Evolutionary conservation across 1,140 invertebrate genomes (phyloP).

Genomic region (Drosophila paulistorum): DNA sequence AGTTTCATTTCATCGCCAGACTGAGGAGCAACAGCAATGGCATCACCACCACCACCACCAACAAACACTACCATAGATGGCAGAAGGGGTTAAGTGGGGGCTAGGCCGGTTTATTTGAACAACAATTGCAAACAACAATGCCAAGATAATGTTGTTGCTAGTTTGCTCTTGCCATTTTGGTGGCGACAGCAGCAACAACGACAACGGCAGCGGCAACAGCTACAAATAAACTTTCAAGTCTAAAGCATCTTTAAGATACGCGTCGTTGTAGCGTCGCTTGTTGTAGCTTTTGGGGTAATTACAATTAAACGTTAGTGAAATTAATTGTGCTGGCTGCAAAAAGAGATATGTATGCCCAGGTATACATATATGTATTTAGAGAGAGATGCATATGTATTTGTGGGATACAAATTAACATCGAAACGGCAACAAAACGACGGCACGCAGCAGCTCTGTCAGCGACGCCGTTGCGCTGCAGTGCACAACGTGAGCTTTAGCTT

Average conservation of each 20-base stretch:
- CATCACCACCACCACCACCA: constrained; percentile 4
- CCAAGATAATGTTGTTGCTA: constrained; percentile 58
- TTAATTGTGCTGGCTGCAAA: constrained; percentile 54
- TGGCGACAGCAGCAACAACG: constrained; percentile 33
- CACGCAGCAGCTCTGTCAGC: constrained; percentile 41
- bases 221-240: constrained; percentile 73
- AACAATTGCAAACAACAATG: constrained; percentile 66
- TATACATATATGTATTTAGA: background rate
- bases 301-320: constrained; percentile 77
- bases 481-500: constrained; percentile 49
- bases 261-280: constrained; percentile 25
- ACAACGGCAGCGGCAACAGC: constrained; percentile 8
- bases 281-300: constrained; percentile 61
- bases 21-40: constrained; percentile 35
- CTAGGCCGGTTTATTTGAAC: constrained; percentile 75
- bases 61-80: constrained; percentile 16
- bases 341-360: background rate
- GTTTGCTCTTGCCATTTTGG: constrained; percentile 38
- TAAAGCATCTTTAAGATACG: constrained; percentile 71
- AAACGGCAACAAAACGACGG: constrained; percentile 64
- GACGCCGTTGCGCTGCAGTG: constrained; percentile 57
- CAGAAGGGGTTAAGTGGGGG: constrained; percentile 14
- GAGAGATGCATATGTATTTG: constrained; percentile 5
- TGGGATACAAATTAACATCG: constrained; percentile 53
- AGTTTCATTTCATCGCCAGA: constrained; percentile 49